Evolutionary conservation across 2,797 vertebrate species (phyloP).

Genomic region (Oreochromis grahami): DNA sequence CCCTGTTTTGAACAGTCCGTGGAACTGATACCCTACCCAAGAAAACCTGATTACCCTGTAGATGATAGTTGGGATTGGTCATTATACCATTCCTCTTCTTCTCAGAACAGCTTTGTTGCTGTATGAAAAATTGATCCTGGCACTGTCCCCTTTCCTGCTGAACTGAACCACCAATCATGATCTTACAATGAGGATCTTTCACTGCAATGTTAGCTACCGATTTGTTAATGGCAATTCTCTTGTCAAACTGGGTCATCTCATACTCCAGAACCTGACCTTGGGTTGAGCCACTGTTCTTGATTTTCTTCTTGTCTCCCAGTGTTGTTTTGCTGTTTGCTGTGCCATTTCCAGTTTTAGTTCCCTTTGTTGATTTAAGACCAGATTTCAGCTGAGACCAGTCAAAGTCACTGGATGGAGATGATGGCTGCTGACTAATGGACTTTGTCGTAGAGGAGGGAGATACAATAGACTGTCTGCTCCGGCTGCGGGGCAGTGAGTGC

Average conservation of each 20-base stretch:
- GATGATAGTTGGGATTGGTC: conserved; percentile 98
- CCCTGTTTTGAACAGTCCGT: conserved; percentile 82
- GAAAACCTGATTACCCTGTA: conserved; percentile 95
- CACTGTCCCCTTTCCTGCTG: conserved; percentile 83
- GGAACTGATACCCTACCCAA: conserved; percentile 91
- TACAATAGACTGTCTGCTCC: conserved; percentile 93
- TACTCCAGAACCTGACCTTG: conserved; percentile 93
- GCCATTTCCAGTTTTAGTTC: conserved; percentile 80
- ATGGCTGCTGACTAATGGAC: conserved; percentile 84
- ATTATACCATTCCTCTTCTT: conserved; percentile 97
- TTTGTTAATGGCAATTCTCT: conserved; percentile 84
- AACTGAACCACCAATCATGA: conserved; percentile 78
- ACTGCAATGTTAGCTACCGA: conserved; percentile 75
- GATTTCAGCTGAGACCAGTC: conserved; percentile 96
- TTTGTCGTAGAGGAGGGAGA: conserved; percentile 94
- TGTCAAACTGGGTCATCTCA: conserved; percentile 97
- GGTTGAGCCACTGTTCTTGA: conserved; percentile 79
- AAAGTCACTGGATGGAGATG: conserved; percentile 90
- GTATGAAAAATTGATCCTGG: conserved; percentile 88
- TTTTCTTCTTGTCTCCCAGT: conserved; percentile 84
- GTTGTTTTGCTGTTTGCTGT: conserved; percentile 81
- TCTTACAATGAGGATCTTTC: conserved; percentile 87
- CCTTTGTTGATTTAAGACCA: conserved; percentile 86
- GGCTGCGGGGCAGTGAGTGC: conserved; percentile 93
- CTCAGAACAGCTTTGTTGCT: conserved; percentile 88